These are phyloP conservation scores for Tympanuchus pallidicinctus DNA, from an alignment of 2,113 vertebrate genomes.

Conservation along the genomic window DNA sequence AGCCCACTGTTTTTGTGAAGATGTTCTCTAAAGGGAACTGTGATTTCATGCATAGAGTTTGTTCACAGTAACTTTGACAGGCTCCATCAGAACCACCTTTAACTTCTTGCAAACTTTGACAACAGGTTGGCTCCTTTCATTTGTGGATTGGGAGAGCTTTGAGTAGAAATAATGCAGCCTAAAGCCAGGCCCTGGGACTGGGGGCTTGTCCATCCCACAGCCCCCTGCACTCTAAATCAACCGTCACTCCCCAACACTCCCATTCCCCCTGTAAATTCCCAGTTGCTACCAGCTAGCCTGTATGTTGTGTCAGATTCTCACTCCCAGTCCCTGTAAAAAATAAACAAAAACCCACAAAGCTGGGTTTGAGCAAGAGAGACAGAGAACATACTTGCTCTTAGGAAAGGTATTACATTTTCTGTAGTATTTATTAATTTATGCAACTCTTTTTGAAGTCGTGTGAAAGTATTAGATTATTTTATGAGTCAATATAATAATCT, in stretches of 20 bases:
- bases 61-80: not conserved
- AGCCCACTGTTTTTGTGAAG: not conserved
- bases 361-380: not conserved
- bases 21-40: not conserved
- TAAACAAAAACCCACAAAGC: not conserved
- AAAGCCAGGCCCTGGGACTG: not conserved
- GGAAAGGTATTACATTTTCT: not conserved
- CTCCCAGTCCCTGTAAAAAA: not conserved
- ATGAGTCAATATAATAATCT: not conserved
- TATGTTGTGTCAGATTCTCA: not conserved
- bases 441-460: not conserved
- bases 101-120: not conserved
- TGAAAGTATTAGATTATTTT: not conserved
- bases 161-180: not conserved
- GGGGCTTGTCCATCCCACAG: not conserved
- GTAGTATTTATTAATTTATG: not conserved
- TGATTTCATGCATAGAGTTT: not conserved
- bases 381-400: not conserved
- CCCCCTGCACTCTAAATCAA: fast-evolving
- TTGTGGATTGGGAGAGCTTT: not conserved
- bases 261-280: not conserved
- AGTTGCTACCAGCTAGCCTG: not conserved
- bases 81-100: not conserved
- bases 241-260: not conserved
- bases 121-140: not conserved